Conservation (phyloP, 2,888 invertebrate genomes). For the Megalurothrips usitatus region DNA sequence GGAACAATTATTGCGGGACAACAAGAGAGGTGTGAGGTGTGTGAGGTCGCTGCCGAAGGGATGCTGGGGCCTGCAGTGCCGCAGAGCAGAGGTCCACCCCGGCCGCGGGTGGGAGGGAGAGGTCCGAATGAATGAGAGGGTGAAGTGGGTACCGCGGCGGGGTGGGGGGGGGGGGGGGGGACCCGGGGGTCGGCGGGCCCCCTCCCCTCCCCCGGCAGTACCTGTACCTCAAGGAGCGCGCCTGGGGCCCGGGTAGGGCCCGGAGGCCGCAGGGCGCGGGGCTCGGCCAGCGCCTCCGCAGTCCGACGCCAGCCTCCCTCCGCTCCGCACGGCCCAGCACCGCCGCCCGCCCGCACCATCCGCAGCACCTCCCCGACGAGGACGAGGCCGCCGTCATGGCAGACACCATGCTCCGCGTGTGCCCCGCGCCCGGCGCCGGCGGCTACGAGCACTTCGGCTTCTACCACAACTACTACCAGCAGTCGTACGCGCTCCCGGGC, state of each 20-base stretch:
- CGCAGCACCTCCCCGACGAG: not conserved
- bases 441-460: conserved; percentile 6
- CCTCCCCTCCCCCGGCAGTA: not conserved
- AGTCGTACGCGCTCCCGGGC: not conserved
- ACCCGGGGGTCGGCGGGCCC: too few species aligned
- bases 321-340: not conserved
- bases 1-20: too few species aligned
- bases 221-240: not conserved
- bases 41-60: too few species aligned
- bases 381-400: not conserved
- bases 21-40: too few species aligned
- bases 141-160: not conserved
- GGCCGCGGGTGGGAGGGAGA: not conserved
- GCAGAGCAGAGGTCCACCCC: not conserved
- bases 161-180: not conserved
- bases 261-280: not conserved
- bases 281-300: not conserved
- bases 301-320: not conserved
- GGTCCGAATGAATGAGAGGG: not conserved
- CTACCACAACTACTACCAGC: not conserved
- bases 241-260: not conserved
- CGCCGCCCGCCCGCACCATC: not conserved
- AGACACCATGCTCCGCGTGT: not conserved
- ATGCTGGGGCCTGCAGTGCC: too few species aligned
- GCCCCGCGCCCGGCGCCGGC: not conserved